A percentile compares a stretch with the other conserved stretches of the same genome.
Evolutionary conservation across 2,113 vertebrate species (phyloP).

Genomic region (Chaetodon trifascialis): DNA sequence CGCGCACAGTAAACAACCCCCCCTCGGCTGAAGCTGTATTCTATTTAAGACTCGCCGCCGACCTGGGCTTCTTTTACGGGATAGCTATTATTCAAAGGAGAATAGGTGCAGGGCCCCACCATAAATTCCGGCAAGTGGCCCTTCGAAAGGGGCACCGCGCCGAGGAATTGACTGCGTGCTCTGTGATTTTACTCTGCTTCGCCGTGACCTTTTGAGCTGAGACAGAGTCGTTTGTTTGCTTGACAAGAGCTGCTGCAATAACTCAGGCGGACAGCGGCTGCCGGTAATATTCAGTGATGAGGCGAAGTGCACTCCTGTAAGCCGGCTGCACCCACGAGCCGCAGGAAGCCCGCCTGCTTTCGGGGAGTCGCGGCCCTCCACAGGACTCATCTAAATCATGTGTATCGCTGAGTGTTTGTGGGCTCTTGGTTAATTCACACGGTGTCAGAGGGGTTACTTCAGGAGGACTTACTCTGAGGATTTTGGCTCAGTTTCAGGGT

Average conservation of each 20-base stretch:
- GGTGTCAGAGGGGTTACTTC: not conserved
- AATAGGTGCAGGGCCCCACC: constrained; percentile 65
- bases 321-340: constrained; percentile 54
- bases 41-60: constrained; percentile 68
- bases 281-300: constrained; percentile 67
- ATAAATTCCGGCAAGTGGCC: constrained; percentile 81
- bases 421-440: not conserved
- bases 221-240: constrained; percentile 80
- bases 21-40: constrained; percentile 14
- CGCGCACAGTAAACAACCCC: constrained; percentile 60
- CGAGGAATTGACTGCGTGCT: constrained; percentile 70
- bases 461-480: not conserved
- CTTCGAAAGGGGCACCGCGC: constrained; percentile 24
- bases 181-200: constrained; percentile 68
- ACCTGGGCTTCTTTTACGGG: constrained; percentile 66
- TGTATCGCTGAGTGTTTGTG: constrained; percentile 34
- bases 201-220: constrained; percentile 80
- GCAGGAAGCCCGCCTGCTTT: constrained; percentile 15
- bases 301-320: constrained; percentile 53
- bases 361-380: not conserved
- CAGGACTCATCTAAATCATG: constrained; percentile 10
- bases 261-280: constrained; percentile 71
- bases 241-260: constrained; percentile 75
- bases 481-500: no score
- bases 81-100: constrained; percentile 75